Evolutionary conservation across 2,888 invertebrate genomes (phyloP).

Genomic region (Ophioninae sp.): DNA sequence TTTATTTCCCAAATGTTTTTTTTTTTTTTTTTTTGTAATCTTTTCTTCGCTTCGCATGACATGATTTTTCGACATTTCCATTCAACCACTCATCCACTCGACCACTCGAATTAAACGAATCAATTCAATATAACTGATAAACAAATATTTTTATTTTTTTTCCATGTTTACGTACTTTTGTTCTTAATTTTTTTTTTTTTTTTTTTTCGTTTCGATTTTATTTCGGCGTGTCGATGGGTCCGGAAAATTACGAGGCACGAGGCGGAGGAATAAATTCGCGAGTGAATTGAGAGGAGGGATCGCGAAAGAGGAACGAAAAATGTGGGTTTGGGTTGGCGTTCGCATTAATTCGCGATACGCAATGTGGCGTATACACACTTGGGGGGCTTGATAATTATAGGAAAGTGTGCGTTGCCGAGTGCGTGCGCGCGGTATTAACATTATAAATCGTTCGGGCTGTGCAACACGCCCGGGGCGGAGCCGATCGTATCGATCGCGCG

Average conservation of each 20-base stretch:
- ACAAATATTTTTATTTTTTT: background rate
- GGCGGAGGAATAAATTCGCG: conserved; percentile 17
- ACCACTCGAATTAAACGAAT: no score
- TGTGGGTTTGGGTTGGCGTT: conserved; percentile 24
- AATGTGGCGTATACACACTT: conserved; percentile 6
- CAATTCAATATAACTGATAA: background rate
- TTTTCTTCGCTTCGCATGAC: no score
- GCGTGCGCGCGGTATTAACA: conserved; percentile 75
- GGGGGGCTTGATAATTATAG: conserved; percentile 10
- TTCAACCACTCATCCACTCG: no score
- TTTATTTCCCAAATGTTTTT: background rate
- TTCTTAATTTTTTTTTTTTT: background rate
- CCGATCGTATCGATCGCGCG: conserved; percentile 76
- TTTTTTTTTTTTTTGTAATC: no score
- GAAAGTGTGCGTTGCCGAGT: conserved; percentile 19
- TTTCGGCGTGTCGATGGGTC: no score
- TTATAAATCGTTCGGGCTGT: conserved; percentile 78
- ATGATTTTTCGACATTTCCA: no score
- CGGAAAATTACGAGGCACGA: background rate
- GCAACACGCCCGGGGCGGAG: conserved; percentile 80
- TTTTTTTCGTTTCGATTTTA: background rate
- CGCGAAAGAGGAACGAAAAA: conserved; percentile 38
- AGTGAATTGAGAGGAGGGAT: conserved; percentile 26
- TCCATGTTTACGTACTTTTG: background rate
- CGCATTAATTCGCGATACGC: conserved; percentile 9